Evolutionary conservation across 1,140 invertebrate species (phyloP), one percentile per base, ranked within the genome.

Genomic region (Oryzaephilus surinamensis): DNA sequence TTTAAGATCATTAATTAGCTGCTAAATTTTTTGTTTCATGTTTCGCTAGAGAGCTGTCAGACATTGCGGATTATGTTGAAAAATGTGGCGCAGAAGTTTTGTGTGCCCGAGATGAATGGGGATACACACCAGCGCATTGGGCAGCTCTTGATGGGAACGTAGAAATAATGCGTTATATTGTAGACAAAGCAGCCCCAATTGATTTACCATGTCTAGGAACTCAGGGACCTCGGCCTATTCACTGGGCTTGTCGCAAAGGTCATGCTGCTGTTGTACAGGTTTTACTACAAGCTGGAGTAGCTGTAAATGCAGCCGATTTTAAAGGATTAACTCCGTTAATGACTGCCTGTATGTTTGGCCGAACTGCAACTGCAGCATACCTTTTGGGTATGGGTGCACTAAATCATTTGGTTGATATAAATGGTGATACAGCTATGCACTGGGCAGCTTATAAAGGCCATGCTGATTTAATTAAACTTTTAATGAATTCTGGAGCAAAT

Each of bases 381-480:
- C 65, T 95, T 0, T 71, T 95, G 29, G 89, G 88, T 6, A 89
- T 85, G 73, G 86, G 87, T 82, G 8, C 66, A 79, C 64, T 84
- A 1, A 80, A 88, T 41, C 78, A 88, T 55, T 62, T 92, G 3
- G 82, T 84, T 4, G 88, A 95, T 54, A 87, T 88, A 45, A 92
- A 93, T 59, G 89, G 90, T 0, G 89, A 95, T 48, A 91, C 86
- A 3, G 89, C 89, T 0, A 63, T 93, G 4, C 89, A 95, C 52
- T 95, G 90, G 90, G 88, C 89, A 0, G 84, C 84, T 2, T 93
- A 92, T 59, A 94, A 94, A 67, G 89, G 88, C 0, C 84, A 91
- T 53, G 76, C 84, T 0, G 89, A 93, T 52, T 60, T 93, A 31
- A 89, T 92, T 47, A 73, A 83, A 29, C 61, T 95, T 30, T 65